These are phyloP conservation scores for Strigops habroptila DNA, from an alignment of 2,113 vertebrate species.

Conservation along the genomic window DNA sequence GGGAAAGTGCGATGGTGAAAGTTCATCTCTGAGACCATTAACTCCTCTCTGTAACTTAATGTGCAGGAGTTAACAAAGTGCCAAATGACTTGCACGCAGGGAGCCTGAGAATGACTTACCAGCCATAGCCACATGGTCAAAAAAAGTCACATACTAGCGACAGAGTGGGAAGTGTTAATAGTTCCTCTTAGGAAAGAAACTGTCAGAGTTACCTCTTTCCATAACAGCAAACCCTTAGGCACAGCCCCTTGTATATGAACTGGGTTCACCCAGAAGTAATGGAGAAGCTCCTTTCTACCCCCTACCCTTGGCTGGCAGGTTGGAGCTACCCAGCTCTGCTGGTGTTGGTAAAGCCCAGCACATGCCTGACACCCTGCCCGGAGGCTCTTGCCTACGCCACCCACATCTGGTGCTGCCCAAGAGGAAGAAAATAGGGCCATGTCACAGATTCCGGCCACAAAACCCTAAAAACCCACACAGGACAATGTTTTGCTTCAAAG, in stretches of 20 bases:
- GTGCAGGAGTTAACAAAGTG: not conserved
- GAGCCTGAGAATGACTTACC: not conserved
- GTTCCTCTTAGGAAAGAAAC: not conserved
- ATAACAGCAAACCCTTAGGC: not conserved
- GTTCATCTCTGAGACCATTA: not conserved
- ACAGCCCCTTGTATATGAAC: not conserved
- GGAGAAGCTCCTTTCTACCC: not conserved
- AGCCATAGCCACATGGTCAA: not conserved
- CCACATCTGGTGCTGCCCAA: not conserved
- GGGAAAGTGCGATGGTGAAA: not conserved
- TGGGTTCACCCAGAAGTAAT: not conserved
- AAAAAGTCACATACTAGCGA: not conserved
- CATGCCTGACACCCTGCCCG: not conserved
- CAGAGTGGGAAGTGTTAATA: fast-evolving
- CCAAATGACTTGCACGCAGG: not conserved
- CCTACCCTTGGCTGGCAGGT: not conserved
- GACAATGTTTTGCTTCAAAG: not conserved
- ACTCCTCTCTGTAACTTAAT: not conserved
- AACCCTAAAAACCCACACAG: not conserved
- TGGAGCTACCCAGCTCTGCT: fast-evolving
- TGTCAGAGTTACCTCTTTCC: not conserved
- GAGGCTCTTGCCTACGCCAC: not conserved
- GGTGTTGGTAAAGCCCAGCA: not conserved
- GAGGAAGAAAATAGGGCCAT: not conserved
- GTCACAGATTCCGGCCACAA: not conserved